phyloP scores from a whole-genome alignment of 2,113 vertebrate species.

The Corythornis madagascariensis region DNA sequence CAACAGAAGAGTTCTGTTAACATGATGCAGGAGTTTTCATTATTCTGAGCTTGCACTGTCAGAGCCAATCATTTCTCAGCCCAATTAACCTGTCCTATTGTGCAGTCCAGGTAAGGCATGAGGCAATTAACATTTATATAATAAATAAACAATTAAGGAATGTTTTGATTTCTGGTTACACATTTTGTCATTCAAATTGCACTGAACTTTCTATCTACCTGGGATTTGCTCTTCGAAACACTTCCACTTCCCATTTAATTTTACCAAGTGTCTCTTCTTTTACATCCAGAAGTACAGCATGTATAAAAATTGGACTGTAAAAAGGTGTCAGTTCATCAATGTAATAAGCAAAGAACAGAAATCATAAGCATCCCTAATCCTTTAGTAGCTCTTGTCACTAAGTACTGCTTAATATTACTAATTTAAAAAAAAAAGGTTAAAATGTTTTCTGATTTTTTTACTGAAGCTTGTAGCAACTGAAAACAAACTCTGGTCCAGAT shows the following conservation, averaged over 20 bases:
- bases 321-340: not conserved
- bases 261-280: not conserved
- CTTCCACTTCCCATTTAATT: not conserved
- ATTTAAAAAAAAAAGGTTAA: not conserved
- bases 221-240: constrained; percentile 21
- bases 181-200: constrained; percentile 34
- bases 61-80: constrained; percentile 39
- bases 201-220: not conserved
- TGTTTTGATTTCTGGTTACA: constrained; percentile 51
- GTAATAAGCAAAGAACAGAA: not conserved
- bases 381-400: not conserved
- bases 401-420: not conserved
- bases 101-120: constrained; percentile 27
- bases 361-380: not conserved
- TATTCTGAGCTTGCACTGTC: constrained; percentile 45
- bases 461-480: not conserved
- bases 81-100: constrained; percentile 66
- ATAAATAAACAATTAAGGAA: constrained; percentile 42
- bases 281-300: not conserved
- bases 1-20: constrained; percentile 32
- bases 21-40: constrained; percentile 39
- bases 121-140: constrained; percentile 64
- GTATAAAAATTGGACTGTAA: not conserved
- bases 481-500: not conserved
- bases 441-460: not conserved